Conservation (phyloP, 2,888 invertebrate species). For the Alloplasta piceator region DNA sequence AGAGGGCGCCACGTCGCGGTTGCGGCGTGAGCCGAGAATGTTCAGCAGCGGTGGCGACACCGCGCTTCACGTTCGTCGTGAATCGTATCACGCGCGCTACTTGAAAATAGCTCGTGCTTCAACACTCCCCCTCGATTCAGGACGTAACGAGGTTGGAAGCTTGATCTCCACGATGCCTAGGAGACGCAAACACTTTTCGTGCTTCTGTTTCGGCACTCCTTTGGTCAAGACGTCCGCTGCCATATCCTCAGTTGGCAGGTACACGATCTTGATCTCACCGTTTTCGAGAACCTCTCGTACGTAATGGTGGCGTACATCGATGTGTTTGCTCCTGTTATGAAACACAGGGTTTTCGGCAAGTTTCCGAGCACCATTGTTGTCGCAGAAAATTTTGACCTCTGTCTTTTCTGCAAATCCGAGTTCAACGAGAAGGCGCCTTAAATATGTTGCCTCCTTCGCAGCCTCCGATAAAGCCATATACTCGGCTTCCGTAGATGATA, state of each 20-base stretch:
- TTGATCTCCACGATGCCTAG: not conserved
- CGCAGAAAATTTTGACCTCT: no score
- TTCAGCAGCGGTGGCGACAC: not conserved
- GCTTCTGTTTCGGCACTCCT: conserved; percentile 1
- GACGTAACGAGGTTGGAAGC: not conserved
- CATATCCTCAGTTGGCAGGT: conserved; percentile 2
- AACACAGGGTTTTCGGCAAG: no score
- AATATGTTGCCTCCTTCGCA: no score
- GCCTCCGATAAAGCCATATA: no score
- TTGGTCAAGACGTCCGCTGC: conserved; percentile 20
- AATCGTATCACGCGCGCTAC: not conserved
- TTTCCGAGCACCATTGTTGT: no score
- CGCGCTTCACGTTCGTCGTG: not conserved
- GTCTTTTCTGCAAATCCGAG: no score
- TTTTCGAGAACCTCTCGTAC: no score
- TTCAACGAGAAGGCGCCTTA: no score
- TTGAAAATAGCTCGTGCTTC: not conserved
- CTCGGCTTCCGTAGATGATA: no score
- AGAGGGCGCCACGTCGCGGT: not conserved
- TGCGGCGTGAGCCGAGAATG: not conserved
- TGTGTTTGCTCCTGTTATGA: no score
- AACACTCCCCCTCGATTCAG: conserved; percentile 34
- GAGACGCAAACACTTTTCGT: not conserved
- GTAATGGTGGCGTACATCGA: no score
- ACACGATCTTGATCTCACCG: no score